Percentiles rank a stretch among this genome's conserved stretches.
phyloP scores from a whole-genome alignment of 2,797 vertebrate genomes.

The Coranthus polyacanthus region DNA sequence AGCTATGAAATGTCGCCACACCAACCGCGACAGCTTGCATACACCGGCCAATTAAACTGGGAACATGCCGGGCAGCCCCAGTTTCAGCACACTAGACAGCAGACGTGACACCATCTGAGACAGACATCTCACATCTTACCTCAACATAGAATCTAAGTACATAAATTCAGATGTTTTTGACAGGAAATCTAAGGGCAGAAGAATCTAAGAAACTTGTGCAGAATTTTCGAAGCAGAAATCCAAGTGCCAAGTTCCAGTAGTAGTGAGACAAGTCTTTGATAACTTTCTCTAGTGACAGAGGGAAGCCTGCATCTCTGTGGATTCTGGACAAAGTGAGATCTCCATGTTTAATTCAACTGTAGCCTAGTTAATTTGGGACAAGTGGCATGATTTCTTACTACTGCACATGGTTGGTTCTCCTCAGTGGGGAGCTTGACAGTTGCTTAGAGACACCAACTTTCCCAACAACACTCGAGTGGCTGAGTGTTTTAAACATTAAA shows the following conservation, averaged over 20 bases:
- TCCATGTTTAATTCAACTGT: slow-evolving; percentile 57
- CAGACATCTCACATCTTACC: too few relatives aligned
- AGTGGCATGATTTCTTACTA: slow-evolving; percentile 27
- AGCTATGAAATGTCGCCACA: too few relatives aligned
- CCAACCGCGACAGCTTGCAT: too few relatives aligned
- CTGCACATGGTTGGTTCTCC: slow-evolving; percentile 26
- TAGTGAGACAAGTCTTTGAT: not conserved
- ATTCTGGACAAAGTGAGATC: slow-evolving; percentile 10
- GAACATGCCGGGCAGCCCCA: too few relatives aligned
- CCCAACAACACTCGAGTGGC: slow-evolving; percentile 19
- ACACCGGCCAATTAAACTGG: too few relatives aligned
- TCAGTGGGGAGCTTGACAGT: slow-evolving; percentile 25
- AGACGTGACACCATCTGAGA: too few relatives aligned
- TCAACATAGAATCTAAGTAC: too few relatives aligned
- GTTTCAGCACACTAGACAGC: too few relatives aligned
- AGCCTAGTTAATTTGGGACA: slow-evolving; percentile 39
- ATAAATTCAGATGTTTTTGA: too few relatives aligned
- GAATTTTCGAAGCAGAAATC: slow-evolving; percentile 20
- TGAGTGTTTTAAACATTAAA: slow-evolving; percentile 32
- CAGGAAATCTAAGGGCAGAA: too few relatives aligned
- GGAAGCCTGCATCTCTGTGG: slow-evolving; percentile 13
- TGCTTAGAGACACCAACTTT: slow-evolving; percentile 49
- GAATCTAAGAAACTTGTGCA: too few relatives aligned
- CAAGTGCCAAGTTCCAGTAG: slow-evolving; percentile 1
- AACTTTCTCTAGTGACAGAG: not conserved